These are phyloP conservation scores for Vultur gryphus DNA, from an alignment of 2,797 vertebrate genomes.

Conservation along the genomic window DNA sequence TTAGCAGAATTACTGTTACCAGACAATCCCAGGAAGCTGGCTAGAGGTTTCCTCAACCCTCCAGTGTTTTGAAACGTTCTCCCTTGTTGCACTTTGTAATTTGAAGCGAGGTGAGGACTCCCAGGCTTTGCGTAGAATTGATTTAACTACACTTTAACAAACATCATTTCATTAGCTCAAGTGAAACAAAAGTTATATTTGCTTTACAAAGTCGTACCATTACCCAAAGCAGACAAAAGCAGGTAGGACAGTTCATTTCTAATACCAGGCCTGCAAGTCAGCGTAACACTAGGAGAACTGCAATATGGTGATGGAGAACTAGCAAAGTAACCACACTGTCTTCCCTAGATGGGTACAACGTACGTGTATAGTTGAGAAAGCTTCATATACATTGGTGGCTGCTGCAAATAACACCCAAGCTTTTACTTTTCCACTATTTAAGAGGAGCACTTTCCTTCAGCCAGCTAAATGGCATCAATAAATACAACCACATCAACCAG, in stretches of 20 bases:
- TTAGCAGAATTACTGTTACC: neutral
- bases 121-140: neutral
- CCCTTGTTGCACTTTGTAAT: neutral
- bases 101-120: neutral
- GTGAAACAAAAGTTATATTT: neutral
- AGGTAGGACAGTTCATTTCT: neutral
- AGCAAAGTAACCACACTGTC: rapidly evolving
- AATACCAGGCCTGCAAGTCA: neutral
- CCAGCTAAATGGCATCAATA: neutral
- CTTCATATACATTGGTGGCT: rapidly evolving
- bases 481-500: neutral
- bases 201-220: neutral
- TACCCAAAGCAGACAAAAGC: neutral
- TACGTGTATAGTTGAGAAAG: rapidly evolving
- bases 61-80: neutral
- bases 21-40: neutral
- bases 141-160: neutral
- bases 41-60: neutral
- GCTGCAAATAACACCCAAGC: neutral
- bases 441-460: neutral
- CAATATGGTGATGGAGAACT: neutral
- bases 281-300: neutral
- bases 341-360: neutral
- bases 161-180: neutral
- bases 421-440: neutral